Percentiles rank a stretch among this genome's conserved stretches.
phyloP scores from a whole-genome alignment of 2,888 invertebrate genomes.

The Drosophila stalkeri region DNA sequence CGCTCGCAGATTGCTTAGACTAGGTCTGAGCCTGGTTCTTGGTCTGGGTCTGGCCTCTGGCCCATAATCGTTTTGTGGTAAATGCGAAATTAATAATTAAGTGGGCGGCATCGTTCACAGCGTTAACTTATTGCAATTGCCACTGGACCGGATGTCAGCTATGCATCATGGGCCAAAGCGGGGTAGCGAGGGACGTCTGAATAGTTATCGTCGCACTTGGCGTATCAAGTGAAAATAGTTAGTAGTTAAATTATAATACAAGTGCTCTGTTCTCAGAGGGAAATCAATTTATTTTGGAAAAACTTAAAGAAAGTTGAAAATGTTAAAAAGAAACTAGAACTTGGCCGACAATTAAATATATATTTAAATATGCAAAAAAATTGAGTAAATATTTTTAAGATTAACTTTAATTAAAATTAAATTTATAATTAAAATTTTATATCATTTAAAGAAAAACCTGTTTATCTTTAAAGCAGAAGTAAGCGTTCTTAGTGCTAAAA shows the following conservation, averaged over 20 bases:
- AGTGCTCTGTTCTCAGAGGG: too few relatives aligned
- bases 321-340: too few relatives aligned
- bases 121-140: constrained; percentile 42
- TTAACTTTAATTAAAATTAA: too few relatives aligned
- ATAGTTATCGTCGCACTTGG: not conserved
- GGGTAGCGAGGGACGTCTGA: not conserved
- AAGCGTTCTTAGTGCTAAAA: too few relatives aligned
- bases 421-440: too few relatives aligned
- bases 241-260: not conserved
- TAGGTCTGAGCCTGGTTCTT: not conserved
- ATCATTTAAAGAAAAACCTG: too few relatives aligned
- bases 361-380: too few relatives aligned
- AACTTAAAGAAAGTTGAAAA: too few relatives aligned
- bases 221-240: not conserved
- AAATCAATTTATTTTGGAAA: too few relatives aligned
- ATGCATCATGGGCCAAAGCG: constrained; percentile 30
- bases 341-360: too few relatives aligned
- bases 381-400: too few relatives aligned
- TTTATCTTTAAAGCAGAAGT: too few relatives aligned
- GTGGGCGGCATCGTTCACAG: constrained; percentile 45
- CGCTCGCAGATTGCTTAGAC: constrained; percentile 22
- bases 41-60: not conserved
- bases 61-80: constrained; percentile 77
- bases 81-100: constrained; percentile 81
- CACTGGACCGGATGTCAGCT: constrained; percentile 41